Conservation (phyloP, 1,140 invertebrate genomes). For the Calycopis cecrops region DNA sequence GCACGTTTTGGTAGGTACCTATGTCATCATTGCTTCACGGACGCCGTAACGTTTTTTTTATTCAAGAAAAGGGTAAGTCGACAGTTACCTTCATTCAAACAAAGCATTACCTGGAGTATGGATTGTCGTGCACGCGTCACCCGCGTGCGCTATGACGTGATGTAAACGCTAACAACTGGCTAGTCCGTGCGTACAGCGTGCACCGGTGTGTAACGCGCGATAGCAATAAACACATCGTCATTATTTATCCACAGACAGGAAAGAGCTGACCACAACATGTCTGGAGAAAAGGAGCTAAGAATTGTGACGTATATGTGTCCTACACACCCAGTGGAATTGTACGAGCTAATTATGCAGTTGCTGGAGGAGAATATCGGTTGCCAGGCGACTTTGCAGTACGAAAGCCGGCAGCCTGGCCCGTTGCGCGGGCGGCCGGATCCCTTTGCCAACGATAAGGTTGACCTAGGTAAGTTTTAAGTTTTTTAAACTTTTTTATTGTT, state of each 20-base stretch:
- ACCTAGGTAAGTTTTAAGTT: constrained; percentile 74
- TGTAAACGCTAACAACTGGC: constrained; percentile 27
- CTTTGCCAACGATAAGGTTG: constrained; percentile 72
- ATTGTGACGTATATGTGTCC: constrained; percentile 78
- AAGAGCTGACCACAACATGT: constrained; percentile 35
- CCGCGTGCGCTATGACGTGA: constrained; percentile 33
- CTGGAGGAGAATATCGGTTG: constrained; percentile 73
- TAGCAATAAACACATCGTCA: not conserved
- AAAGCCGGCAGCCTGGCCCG: constrained; percentile 73
- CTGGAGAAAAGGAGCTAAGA: constrained; percentile 61
- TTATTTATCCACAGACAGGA: constrained; percentile 11
- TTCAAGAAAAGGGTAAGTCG: no score
- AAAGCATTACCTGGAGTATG: not conserved
- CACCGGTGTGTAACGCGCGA: constrained; percentile 3
- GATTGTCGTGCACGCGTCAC: constrained; percentile 20
- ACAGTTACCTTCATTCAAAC: no score
- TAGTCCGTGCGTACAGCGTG: constrained; percentile 40
- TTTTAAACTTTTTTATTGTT: constrained; percentile 1
- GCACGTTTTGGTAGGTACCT: no score
- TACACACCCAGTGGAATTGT: constrained; percentile 77
- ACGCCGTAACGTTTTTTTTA: no score
- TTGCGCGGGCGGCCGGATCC: constrained; percentile 74
- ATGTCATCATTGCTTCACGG: no score
- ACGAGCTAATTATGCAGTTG: constrained; percentile 75
- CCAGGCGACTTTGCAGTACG: constrained; percentile 75